Conservation (phyloP, 1,140 invertebrate species). For the Brachionus paranguensis region DNA sequence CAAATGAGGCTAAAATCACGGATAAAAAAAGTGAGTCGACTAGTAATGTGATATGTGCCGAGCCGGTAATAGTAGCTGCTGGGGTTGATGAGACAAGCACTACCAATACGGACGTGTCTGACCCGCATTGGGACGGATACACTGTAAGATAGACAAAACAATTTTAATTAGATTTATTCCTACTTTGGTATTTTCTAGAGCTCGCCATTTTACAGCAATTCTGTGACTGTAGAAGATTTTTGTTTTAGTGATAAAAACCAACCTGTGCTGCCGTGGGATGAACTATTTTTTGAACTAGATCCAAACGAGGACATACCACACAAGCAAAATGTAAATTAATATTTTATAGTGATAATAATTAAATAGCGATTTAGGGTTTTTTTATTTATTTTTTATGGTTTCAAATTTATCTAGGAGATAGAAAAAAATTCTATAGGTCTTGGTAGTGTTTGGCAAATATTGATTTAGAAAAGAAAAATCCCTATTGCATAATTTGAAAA, state of each 20-base stretch:
- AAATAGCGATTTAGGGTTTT: not conserved
- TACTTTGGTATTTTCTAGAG: not conserved
- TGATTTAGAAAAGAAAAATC: not conserved
- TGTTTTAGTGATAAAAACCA: slow-evolving; percentile 8
- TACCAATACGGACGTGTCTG: slow-evolving; percentile 36
- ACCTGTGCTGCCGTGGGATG: slow-evolving; percentile 28
- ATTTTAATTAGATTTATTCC: not conserved
- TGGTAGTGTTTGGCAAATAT: not conserved
- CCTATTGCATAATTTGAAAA: not conserved
- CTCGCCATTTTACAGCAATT: slow-evolving; percentile 33
- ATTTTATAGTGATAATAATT: too few species aligned
- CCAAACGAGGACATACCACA: slow-evolving; percentile 23
- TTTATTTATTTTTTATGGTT: not conserved
- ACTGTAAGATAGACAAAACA: not conserved
- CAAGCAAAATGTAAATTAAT: slow-evolving; percentile 12
- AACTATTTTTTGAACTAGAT: slow-evolving; percentile 34
- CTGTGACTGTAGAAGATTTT: not conserved
- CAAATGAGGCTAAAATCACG: not conserved
- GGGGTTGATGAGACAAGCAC: slow-evolving; percentile 12
- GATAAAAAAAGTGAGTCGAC: not conserved
- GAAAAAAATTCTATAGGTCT: not conserved
- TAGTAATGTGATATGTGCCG: not conserved
- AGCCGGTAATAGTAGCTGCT: not conserved
- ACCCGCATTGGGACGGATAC: slow-evolving; percentile 37
- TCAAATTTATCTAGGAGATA: not conserved